Evolutionary conservation across 2,113 vertebrate species (phyloP).

Genomic region (Sapayoa aenigma): DNA sequence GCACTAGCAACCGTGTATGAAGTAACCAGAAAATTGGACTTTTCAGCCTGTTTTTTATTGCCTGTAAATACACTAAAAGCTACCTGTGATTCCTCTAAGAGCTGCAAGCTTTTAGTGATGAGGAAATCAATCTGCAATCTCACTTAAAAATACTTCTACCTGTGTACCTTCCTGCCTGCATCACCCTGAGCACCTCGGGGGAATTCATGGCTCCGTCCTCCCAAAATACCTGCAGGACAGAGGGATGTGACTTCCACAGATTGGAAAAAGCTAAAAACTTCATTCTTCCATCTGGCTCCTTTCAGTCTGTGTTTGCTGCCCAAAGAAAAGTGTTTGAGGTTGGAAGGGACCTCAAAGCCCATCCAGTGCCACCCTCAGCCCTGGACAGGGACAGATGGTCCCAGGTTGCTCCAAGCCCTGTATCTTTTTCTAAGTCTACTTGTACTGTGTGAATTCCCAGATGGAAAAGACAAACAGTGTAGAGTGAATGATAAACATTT

Average conservation of each 20-base stretch:
- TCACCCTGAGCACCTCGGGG: neutral
- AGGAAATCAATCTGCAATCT: neutral
- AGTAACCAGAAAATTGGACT: neutral
- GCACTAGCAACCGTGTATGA: neutral
- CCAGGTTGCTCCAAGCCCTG: too few species aligned
- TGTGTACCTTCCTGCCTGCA: neutral
- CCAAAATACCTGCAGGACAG: neutral
- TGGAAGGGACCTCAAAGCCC: neutral
- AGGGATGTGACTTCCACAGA: neutral
- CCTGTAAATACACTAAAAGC: neutral
- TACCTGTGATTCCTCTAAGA: neutral
- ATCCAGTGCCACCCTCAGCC: too few species aligned
- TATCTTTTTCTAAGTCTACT: too few species aligned
- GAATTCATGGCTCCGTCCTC: neutral
- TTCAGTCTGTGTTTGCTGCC: neutral
- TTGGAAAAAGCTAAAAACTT: too few species aligned
- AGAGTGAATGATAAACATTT: too few species aligned
- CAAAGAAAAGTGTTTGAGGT: neutral
- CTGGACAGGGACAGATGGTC: too few species aligned
- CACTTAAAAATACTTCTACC: neutral
- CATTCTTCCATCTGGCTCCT: neutral
- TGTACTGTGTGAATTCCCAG: too few species aligned
- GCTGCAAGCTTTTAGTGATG: neutral
- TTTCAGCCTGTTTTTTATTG: neutral
- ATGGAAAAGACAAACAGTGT: too few species aligned